Percentiles rank a stretch among this genome's conserved stretches.
Conservation (phyloP, 2,888 invertebrate species). For the Hypomecis atomaria region DNA sequence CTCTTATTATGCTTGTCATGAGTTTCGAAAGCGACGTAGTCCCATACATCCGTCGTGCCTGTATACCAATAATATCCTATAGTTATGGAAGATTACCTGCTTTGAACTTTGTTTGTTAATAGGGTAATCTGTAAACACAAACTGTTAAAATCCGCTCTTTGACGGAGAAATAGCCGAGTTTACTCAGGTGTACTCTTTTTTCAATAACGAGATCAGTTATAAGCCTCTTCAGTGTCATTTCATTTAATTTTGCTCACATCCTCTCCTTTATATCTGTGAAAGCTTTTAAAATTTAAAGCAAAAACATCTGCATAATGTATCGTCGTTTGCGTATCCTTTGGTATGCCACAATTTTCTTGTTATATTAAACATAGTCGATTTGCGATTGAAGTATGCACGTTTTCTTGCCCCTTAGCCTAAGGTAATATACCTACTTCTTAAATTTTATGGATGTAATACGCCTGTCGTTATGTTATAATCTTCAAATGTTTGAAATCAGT, state of each 20-base stretch:
- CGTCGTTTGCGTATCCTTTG: neutral
- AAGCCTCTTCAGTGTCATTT: conserved; percentile 63
- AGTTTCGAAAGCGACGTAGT: conserved; percentile 46
- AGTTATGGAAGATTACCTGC: conserved; percentile 69
- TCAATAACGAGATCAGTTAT: conserved; percentile 59
- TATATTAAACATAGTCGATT: neutral
- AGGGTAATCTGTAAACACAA: conserved; percentile 78
- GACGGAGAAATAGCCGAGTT: conserved; percentile 67
- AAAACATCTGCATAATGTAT: conserved; percentile 30
- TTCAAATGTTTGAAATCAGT: too few relatives aligned
- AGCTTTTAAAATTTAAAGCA: conserved; percentile 49
- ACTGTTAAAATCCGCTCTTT: conserved; percentile 81
- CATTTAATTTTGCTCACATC: conserved; percentile 46
- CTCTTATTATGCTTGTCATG: conserved; percentile 46
- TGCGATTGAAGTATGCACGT: too few relatives aligned
- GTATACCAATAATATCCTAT: conserved; percentile 59
- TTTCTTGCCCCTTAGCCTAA: too few relatives aligned
- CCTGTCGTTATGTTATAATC: too few relatives aligned
- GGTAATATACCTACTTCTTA: neutral
- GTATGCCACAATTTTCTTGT: conserved; percentile 11
- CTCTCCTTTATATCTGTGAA: conserved; percentile 48
- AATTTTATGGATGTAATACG: too few relatives aligned
- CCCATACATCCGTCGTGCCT: conserved; percentile 58
- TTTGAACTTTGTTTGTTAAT: conserved; percentile 76
- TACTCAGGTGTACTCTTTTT: conserved; percentile 73